Evolutionary conservation across 2,888 invertebrate genomes (phyloP).

Genomic region (Odontothrips loti): DNA sequence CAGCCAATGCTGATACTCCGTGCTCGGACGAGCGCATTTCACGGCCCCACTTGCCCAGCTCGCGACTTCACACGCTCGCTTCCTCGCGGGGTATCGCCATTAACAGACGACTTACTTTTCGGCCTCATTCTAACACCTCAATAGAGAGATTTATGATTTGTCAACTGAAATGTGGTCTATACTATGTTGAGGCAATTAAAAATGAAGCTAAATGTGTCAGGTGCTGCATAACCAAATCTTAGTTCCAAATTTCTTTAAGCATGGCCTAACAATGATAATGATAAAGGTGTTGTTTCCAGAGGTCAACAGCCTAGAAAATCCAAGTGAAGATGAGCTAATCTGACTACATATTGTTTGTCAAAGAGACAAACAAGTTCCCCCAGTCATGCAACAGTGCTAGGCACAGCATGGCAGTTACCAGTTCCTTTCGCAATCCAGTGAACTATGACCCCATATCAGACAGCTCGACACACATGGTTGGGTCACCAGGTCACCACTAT

Average conservation of each 20-base stretch:
- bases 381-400: conserved; percentile 27
- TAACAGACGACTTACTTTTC: too few relatives aligned
- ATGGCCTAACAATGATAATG: too few relatives aligned
- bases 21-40: too few relatives aligned
- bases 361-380: conserved; percentile 24
- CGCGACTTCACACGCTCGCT: too few relatives aligned
- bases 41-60: too few relatives aligned
- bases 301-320: background rate
- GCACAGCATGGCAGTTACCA: conserved; percentile 29
- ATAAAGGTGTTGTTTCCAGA: background rate
- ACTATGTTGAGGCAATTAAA: too few relatives aligned
- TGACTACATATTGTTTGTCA: background rate
- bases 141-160: too few relatives aligned
- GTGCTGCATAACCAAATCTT: background rate
- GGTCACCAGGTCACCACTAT: conserved; percentile 34
- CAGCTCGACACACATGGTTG: conserved; percentile 40
- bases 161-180: too few relatives aligned
- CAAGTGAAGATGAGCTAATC: background rate
- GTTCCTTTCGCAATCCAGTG: conserved; percentile 36
- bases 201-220: background rate
- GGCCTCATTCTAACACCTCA: too few relatives aligned
- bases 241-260: too few relatives aligned
- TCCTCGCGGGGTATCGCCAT: too few relatives aligned
- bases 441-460: conserved; percentile 29
- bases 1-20: too few relatives aligned